These are phyloP conservation scores for Polypedilum vanderplanki DNA, from an alignment of 1,140 invertebrate species.

Conservation along the genomic window DNA sequence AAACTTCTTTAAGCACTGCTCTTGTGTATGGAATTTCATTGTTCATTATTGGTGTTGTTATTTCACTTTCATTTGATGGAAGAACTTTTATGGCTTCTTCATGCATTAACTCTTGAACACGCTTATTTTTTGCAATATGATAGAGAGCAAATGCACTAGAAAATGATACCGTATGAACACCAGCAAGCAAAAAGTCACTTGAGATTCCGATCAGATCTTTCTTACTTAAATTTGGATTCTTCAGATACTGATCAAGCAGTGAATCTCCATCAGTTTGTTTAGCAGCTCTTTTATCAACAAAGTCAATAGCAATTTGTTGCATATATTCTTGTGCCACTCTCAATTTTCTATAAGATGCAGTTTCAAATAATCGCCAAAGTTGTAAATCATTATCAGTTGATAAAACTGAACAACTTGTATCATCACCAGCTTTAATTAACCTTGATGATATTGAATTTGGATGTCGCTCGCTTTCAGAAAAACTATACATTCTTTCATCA, in stretches of 20 bases:
- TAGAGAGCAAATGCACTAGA: slow-evolving; percentile 72
- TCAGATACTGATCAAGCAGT: slow-evolving; percentile 59
- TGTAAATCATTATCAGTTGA: slow-evolving; percentile 67
- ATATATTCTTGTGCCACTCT: slow-evolving; percentile 61
- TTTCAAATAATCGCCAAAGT: slow-evolving; percentile 65
- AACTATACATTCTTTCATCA: slow-evolving; percentile 57
- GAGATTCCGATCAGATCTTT: slow-evolving; percentile 75
- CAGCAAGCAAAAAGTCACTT: slow-evolving; percentile 75
- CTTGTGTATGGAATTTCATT: slow-evolving; percentile 63
- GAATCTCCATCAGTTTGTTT: slow-evolving; percentile 37
- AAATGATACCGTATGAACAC: slow-evolving; percentile 82
- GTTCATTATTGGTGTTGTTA: slow-evolving; percentile 53
- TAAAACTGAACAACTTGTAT: slow-evolving; percentile 62
- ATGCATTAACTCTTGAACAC: slow-evolving; percentile 65
- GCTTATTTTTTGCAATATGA: slow-evolving; percentile 64
- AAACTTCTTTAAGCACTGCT: slow-evolving; percentile 75
- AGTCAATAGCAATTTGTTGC: slow-evolving; percentile 63
- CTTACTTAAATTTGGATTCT: slow-evolving; percentile 57
- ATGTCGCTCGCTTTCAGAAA: slow-evolving; percentile 51
- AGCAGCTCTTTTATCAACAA: slow-evolving; percentile 45
- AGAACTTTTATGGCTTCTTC: slow-evolving; percentile 56
- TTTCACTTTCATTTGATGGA: slow-evolving; percentile 43
- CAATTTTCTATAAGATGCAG: slow-evolving; percentile 64
- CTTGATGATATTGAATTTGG: slow-evolving; percentile 55
- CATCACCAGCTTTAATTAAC: slow-evolving; percentile 63